Evolutionary conservation across 2,888 invertebrate species (phyloP).

Genomic region (Punctoribates punctum): DNA sequence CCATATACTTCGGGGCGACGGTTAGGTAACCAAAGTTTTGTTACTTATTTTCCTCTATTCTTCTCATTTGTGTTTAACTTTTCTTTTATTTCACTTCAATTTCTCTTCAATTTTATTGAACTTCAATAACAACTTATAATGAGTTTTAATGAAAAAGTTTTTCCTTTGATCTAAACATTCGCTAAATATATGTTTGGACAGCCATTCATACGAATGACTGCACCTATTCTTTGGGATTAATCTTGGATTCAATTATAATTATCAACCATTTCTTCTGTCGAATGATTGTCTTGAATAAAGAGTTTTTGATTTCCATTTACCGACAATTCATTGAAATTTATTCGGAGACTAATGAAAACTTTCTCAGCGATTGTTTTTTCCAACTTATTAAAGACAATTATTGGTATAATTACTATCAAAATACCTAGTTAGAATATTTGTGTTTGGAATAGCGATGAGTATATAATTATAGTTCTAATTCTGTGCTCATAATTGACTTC

Average conservation of each 20-base stretch:
- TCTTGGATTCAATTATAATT: neutral
- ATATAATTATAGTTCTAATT: no score
- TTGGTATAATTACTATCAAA: no score
- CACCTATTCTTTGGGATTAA: neutral
- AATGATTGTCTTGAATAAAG: no score
- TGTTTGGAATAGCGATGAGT: no score
- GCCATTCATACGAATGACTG: neutral
- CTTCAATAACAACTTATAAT: slow-evolving; percentile 5
- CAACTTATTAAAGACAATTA: no score
- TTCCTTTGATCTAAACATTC: neutral
- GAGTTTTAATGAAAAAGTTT: slow-evolving; percentile 9
- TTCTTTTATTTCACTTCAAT: neutral
- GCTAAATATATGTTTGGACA: neutral
- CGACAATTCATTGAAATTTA: no score
- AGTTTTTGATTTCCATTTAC: no score
- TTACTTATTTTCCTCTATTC: neutral
- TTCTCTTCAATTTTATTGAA: neutral
- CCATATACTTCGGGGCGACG: neutral
- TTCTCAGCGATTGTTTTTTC: no score
- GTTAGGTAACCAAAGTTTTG: slow-evolving; percentile 11
- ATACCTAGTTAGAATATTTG: no score
- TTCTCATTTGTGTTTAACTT: neutral
- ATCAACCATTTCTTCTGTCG: neutral
- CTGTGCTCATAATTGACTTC: no score
- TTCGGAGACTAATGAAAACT: no score